Percentiles rank a stretch among this genome's conserved stretches.
These are phyloP conservation scores for Flexamia atlantica DNA, from an alignment of 2,888 invertebrate genomes.

Conservation along the genomic window DNA sequence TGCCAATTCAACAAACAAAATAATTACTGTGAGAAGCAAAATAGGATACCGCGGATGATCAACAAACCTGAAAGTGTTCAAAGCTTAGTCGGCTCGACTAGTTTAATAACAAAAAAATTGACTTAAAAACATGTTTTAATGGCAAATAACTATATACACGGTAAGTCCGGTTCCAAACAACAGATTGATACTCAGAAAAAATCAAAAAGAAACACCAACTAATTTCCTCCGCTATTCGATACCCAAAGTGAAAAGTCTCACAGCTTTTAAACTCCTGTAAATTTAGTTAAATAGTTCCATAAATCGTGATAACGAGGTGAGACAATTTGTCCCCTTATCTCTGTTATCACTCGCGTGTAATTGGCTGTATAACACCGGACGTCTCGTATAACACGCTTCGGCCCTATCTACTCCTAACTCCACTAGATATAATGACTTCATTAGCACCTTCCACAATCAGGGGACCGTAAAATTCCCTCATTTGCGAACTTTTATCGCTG, in stretches of 20 bases:
- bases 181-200: too few species aligned
- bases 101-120: too few species aligned
- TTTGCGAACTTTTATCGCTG: conserved; percentile 43
- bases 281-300: conserved; percentile 1
- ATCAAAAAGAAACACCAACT: too few species aligned
- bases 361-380: conserved; percentile 17
- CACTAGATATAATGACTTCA: conserved; percentile 50
- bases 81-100: too few species aligned
- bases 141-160: too few species aligned
- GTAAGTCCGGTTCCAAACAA: too few species aligned
- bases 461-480: conserved; percentile 22
- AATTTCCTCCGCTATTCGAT: neutral
- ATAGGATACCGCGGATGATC: too few species aligned
- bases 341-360: conserved; percentile 19
- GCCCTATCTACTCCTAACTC: neutral
- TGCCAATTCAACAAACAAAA: too few species aligned
- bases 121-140: too few species aligned
- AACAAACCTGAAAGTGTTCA: too few species aligned
- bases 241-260: neutral
- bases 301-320: conserved; percentile 3
- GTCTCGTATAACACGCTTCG: conserved; percentile 17
- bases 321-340: conserved; percentile 41
- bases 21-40: too few species aligned
- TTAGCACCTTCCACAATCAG: conserved; percentile 55
- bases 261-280: conserved; percentile 22